A percentile compares a stretch with the other conserved stretches of the same genome.
Evolutionary conservation across 2,888 invertebrate genomes (phyloP).

Genomic region (Gortyna flavago): DNA sequence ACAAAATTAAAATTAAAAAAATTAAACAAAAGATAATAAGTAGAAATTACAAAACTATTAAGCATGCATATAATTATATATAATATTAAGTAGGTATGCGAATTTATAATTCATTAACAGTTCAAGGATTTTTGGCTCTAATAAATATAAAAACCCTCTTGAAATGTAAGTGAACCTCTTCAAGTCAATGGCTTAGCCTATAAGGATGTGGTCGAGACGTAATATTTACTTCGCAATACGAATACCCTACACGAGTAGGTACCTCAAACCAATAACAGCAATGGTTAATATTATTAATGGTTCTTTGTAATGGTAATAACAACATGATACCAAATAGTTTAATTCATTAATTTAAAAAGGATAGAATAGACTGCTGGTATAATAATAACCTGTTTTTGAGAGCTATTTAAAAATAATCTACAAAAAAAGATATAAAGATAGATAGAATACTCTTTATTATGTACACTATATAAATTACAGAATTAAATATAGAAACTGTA

Average conservation of each 20-base stretch:
- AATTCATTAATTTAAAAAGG: neutral
- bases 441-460: too few relatives aligned
- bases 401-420: neutral
- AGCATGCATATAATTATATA: too few relatives aligned
- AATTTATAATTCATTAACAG: neutral
- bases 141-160: neutral
- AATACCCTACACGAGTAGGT: neutral
- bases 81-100: too few relatives aligned
- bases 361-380: too few relatives aligned
- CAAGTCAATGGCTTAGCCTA: conserved; percentile 13
- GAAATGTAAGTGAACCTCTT: conserved; percentile 17
- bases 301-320: neutral
- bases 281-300: neutral
- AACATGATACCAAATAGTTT: neutral
- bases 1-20: too few relatives aligned
- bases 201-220: conserved; percentile 17
- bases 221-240: conserved; percentile 17
- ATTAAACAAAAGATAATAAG: neutral
- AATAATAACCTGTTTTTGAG: neutral
- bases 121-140: too few relatives aligned
- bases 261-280: conserved; percentile 1
- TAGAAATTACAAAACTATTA: too few relatives aligned
- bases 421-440: too few relatives aligned
- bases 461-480: too few relatives aligned
- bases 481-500: too few relatives aligned